Evolutionary conservation across 2,113 vertebrate species (phyloP).

Genomic region (Rhinolophus ferrumequinum): DNA sequence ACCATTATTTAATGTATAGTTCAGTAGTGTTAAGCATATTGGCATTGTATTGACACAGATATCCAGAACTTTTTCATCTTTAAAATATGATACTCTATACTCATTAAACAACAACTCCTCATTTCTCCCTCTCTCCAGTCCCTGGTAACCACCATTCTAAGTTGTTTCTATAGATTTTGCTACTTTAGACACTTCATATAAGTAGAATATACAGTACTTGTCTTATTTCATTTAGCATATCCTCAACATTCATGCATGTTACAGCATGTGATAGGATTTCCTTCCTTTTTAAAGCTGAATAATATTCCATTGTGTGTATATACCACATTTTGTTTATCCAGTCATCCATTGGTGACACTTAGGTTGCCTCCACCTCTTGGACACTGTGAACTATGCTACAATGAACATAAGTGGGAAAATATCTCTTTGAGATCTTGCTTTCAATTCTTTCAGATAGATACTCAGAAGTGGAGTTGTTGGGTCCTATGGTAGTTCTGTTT

Average conservation of each 20-base stretch:
- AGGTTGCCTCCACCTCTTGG: background rate
- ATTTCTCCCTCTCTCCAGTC: background rate
- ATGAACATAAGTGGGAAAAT: no score
- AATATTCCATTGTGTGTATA: no score
- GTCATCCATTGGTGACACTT: background rate
- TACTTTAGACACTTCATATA: background rate
- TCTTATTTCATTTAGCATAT: background rate
- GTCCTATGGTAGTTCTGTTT: background rate
- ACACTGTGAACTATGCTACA: background rate
- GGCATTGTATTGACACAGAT: background rate
- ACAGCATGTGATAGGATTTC: background rate
- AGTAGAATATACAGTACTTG: background rate
- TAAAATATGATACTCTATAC: background rate
- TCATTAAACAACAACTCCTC: background rate
- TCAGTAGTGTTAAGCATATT: no score
- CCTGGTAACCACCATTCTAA: background rate
- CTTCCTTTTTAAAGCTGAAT: background rate
- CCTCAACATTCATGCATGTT: no score
- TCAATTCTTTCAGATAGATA: rapidly evolving
- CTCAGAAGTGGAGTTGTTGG: background rate
- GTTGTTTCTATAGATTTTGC: background rate
- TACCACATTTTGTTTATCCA: background rate
- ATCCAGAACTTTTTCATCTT: background rate
- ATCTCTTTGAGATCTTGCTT: background rate
- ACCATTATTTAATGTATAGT: background rate